A percentile compares a stretch with the other conserved stretches of the same genome.
Evolutionary conservation across 2,113 vertebrate genomes (phyloP).

Genomic region (Jaculus jaculus): DNA sequence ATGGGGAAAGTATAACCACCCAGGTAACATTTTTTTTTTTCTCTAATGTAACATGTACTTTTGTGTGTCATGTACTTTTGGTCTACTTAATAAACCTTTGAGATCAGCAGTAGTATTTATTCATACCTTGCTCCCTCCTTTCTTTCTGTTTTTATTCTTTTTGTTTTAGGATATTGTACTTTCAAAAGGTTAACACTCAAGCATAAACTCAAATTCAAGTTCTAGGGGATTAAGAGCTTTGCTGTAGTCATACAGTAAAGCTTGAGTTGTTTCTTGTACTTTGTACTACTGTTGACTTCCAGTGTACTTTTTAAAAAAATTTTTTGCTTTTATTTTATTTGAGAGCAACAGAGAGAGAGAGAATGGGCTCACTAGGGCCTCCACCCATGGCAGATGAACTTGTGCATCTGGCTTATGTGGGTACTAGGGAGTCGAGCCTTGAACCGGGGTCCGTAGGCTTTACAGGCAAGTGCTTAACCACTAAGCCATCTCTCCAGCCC

Average conservation of each 20-base stretch:
- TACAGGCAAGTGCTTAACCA: too few species aligned
- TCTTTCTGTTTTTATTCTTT: background rate
- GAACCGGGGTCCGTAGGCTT: too few species aligned
- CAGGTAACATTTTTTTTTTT: background rate
- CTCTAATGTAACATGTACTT: background rate
- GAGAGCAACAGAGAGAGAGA: too few species aligned
- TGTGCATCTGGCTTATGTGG: too few species aligned
- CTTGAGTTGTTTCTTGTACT: background rate
- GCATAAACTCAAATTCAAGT: slow-evolving; percentile 31
- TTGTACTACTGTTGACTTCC: background rate
- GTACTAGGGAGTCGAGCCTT: too few species aligned
- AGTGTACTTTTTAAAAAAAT: too few species aligned
- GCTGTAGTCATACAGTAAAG: background rate
- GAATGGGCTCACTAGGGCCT: too few species aligned
- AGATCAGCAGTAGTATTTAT: background rate
- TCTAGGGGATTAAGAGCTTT: background rate
- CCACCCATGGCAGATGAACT: too few species aligned
- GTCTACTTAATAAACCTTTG: background rate
- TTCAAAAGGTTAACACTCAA: slow-evolving; percentile 25
- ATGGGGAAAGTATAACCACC: background rate
- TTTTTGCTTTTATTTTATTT: too few species aligned
- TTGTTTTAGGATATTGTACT: background rate
- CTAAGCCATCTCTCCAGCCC: too few species aligned
- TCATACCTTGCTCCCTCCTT: background rate
- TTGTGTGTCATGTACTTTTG: background rate